These are phyloP conservation scores for Ibycter americanus DNA, from an alignment of 2,797 vertebrate species.

Conservation along the genomic window DNA sequence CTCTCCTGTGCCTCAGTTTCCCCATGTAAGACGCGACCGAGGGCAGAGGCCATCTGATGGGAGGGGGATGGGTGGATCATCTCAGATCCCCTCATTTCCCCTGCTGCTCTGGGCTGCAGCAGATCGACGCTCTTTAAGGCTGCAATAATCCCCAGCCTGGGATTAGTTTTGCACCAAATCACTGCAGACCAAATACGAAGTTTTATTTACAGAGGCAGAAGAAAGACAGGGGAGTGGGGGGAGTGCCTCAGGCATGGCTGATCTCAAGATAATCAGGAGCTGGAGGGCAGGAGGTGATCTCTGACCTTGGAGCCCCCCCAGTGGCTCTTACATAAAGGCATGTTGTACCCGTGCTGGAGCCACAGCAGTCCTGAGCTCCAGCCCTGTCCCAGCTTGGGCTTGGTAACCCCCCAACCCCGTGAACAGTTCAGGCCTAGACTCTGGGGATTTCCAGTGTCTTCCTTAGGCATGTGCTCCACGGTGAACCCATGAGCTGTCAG, in stretches of 20 bases:
- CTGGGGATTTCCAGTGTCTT: not conserved
- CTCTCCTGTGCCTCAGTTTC: not conserved
- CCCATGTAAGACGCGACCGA: rapidly evolving
- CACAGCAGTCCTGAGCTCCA: not conserved
- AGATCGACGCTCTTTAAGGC: slow-evolving; percentile 57
- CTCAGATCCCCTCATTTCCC: slow-evolving; percentile 46
- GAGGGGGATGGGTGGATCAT: not conserved
- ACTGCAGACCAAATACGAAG: slow-evolving; percentile 48
- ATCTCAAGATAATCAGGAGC: slow-evolving; percentile 54
- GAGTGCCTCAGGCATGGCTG: not conserved
- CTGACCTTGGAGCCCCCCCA: not conserved
- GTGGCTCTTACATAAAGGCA: not conserved
- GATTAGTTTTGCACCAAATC: slow-evolving; percentile 73
- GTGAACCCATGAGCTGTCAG: not conserved
- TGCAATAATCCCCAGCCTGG: slow-evolving; percentile 61
- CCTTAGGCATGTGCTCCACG: rapidly evolving
- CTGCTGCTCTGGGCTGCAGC: not conserved
- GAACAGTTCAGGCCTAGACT: not conserved
- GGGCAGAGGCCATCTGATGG: not conserved
- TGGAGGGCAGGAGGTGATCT: not conserved
- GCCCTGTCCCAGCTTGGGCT: not conserved
- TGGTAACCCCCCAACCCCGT: not conserved
- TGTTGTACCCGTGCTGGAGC: not conserved
- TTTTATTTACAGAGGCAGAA: slow-evolving; percentile 67
- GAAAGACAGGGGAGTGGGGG: not conserved